A percentile compares a stretch with the other conserved stretches of the same genome.
These are phyloP conservation scores for Chesias legatella DNA, from an alignment of 2,888 invertebrate species.

Conservation along the genomic window DNA sequence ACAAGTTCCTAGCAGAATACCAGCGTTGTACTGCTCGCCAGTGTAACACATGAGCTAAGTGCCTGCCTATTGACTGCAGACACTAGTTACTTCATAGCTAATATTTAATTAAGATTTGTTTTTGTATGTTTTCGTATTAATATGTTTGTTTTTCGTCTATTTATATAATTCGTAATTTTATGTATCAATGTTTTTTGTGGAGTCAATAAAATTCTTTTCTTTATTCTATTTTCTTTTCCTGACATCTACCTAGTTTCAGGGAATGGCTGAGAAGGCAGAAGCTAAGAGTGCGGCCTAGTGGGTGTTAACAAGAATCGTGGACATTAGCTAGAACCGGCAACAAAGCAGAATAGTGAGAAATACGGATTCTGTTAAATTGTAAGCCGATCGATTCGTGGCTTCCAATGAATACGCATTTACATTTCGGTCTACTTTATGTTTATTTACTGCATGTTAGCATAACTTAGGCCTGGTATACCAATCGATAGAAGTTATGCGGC, in stretches of 20 bases:
- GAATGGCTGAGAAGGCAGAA: constrained; percentile 29
- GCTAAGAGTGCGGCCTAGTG: constrained; percentile 32
- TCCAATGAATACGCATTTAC: constrained; percentile 24
- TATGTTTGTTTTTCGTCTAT: no score
- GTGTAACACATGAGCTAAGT: no score
- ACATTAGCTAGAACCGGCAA: constrained; percentile 37
- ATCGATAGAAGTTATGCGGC: no score
- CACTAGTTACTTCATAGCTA: constrained; percentile 8
- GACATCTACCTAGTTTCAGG: constrained; percentile 20
- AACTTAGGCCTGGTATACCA: no score
- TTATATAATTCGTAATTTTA: no score
- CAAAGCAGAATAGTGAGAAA: constrained; percentile 43
- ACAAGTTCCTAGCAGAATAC: no score
- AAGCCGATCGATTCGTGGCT: constrained; percentile 42
- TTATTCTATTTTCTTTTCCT: no score
- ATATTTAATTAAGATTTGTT: not conserved
- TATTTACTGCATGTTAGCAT: not conserved
- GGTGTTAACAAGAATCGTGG: constrained; percentile 35
- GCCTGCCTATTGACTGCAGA: no score
- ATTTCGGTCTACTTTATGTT: constrained; percentile 1
- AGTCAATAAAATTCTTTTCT: no score
- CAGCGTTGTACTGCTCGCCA: no score
- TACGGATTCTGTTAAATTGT: constrained; percentile 49
- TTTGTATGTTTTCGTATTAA: no score
- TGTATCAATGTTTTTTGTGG: no score